Conservation (phyloP, 2,888 invertebrate genomes). For the Campopleginae sp. region DNA sequence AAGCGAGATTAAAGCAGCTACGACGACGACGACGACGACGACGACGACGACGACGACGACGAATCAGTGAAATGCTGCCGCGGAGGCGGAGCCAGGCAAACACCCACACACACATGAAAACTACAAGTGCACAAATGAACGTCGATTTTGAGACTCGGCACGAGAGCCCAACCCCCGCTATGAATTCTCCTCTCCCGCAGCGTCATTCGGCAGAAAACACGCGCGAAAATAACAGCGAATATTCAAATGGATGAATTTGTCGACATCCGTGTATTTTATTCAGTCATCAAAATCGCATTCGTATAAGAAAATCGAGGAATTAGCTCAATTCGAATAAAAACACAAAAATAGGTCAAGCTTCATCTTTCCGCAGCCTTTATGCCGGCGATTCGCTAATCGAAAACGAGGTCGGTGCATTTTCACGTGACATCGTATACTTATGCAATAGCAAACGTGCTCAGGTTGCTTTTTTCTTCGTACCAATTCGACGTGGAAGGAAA, state of each 20-base stretch:
- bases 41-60: conserved; percentile 63
- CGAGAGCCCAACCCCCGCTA: conserved; percentile 42
- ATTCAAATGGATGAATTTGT: neutral
- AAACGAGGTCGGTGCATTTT: conserved; percentile 17
- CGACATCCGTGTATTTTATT: neutral
- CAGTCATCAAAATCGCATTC: neutral
- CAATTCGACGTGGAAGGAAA: neutral
- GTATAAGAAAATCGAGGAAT: neutral
- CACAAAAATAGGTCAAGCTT: neutral
- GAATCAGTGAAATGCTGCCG: conserved; percentile 47
- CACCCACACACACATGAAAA: neutral
- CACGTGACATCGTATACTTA: conserved; percentile 58
- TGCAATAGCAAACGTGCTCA: conserved; percentile 72
- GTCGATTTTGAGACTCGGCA: conserved; percentile 36
- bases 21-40: conserved; percentile 60
- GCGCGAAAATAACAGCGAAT: neutral
- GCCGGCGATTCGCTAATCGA: neutral
- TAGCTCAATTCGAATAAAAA: neutral
- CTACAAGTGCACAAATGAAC: conserved; percentile 13
- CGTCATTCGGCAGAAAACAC: neutral
- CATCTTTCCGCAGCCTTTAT: neutral
- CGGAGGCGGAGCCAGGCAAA: conserved; percentile 68
- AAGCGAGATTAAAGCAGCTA: conserved; percentile 75
- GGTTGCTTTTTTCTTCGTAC: conserved; percentile 54
- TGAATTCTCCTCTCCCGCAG: conserved; percentile 51